A percentile compares a stretch with the other conserved stretches of the same genome.
Evolutionary conservation across 2,113 vertebrate species (phyloP).

Genomic region (Smithornis capensis): DNA sequence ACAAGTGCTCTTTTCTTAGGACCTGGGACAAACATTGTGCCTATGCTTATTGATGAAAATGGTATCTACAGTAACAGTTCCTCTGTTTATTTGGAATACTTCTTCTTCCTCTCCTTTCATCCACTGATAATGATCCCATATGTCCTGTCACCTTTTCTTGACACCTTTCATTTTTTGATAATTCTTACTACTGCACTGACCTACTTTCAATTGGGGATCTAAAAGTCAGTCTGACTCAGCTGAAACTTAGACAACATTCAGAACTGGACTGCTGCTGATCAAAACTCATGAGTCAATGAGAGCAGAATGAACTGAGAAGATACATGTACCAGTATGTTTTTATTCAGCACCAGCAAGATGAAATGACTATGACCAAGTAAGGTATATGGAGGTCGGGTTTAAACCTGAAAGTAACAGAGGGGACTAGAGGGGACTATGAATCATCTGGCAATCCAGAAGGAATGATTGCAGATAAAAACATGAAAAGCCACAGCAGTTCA

Average conservation of each 20-base stretch:
- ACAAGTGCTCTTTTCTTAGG: not conserved
- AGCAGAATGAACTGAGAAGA: not conserved
- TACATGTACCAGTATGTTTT: not conserved
- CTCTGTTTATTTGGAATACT: not conserved
- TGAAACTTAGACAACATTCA: not conserved
- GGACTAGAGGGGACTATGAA: not conserved
- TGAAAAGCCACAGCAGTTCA: not conserved
- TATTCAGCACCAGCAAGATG: not conserved
- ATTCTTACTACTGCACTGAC: not conserved
- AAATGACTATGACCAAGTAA: not conserved
- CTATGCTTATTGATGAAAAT: not conserved
- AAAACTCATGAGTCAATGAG: not conserved
- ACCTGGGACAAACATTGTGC: not conserved
- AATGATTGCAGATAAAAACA: not conserved
- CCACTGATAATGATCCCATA: not conserved
- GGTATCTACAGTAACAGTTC: not conserved
- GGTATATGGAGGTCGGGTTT: not conserved
- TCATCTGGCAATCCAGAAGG: not conserved
- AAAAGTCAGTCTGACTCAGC: not conserved
- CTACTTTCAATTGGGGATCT: not conserved
- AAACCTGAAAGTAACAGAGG: not conserved
- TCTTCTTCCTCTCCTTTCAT: not conserved
- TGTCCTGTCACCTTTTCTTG: not conserved
- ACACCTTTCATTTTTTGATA: not conserved
- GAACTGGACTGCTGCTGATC: not conserved